Percentiles rank a stretch among this genome's conserved stretches.
Conservation (phyloP, 92 coral and sea anemone species). For the Umimayanthus kanabou region DNA sequence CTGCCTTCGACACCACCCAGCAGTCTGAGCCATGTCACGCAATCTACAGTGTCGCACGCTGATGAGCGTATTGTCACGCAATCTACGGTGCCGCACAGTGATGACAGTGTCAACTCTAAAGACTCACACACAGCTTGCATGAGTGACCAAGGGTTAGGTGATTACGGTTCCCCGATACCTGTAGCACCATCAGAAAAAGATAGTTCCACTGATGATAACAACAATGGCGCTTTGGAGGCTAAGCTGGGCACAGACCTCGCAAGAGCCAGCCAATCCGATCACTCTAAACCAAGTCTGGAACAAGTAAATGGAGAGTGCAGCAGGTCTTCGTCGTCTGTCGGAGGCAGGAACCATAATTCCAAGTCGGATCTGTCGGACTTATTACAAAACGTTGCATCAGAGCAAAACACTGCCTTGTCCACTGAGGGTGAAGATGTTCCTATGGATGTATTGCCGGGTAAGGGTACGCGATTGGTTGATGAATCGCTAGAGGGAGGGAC, state of each 20-base stretch:
- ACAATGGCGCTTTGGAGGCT: not conserved
- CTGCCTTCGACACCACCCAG: not conserved
- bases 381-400: not conserved
- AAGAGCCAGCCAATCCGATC: not conserved
- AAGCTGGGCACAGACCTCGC: not conserved
- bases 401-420: constrained; percentile 14
- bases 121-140: not conserved
- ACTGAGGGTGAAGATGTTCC: not conserved
- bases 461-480: not conserved
- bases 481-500: not conserved
- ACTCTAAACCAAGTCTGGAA: not conserved
- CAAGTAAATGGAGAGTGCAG: not conserved
- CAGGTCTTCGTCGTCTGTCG: not conserved
- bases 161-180: not conserved
- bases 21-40: not conserved
- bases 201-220: not conserved
- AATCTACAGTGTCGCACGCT: not conserved
- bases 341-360: not conserved
- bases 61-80: not conserved
- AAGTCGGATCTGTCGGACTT: not conserved
- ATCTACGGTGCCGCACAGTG: not conserved
- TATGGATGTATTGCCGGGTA: not conserved
- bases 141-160: not conserved
- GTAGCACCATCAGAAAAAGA: not conserved
- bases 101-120: not conserved